Percentiles rank a stretch among this genome's conserved stretches.
Conservation (phyloP, 2,113 vertebrate species). For the Saguinus imperator region DNA sequence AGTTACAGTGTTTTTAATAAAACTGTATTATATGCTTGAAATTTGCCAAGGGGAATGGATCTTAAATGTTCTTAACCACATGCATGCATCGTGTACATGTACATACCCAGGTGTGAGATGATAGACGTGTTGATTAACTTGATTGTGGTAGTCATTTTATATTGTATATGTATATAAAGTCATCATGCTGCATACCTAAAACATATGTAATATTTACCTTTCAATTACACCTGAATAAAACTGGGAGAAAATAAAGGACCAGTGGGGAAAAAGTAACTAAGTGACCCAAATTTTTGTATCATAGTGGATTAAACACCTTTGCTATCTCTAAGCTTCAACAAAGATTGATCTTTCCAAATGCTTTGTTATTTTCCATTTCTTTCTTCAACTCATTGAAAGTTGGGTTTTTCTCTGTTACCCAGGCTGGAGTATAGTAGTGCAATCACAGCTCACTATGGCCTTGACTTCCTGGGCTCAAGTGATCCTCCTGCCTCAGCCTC, state of each 20-base stretch:
- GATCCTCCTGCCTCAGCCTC: too few relatives aligned
- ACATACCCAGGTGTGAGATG: neutral
- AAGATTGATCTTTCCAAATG: neutral
- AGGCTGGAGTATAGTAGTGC: too few relatives aligned
- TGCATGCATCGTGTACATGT: too few relatives aligned
- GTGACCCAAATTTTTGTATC: neutral
- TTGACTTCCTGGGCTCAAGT: too few relatives aligned
- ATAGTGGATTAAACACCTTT: neutral
- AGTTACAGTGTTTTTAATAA: too few relatives aligned
- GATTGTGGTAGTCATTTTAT: neutral
- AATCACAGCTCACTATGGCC: too few relatives aligned
- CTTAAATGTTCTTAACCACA: neutral
- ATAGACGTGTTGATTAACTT: neutral
- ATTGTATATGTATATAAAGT: neutral
- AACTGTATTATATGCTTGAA: neutral
- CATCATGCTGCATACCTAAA: neutral
- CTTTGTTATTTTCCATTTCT: neutral
- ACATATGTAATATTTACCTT: neutral
- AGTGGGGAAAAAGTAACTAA: neutral
- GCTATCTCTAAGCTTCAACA: neutral
- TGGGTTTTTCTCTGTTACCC: too few relatives aligned
- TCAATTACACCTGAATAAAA: neutral
- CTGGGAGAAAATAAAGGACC: neutral
- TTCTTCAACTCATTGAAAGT: slow-evolving; percentile 17
- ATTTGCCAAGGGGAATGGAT: neutral